A percentile compares a stretch with the other conserved stretches of the same genome.
phyloP scores from a whole-genome alignment of 2,888 invertebrate species.

The Spisula subtruncata region DNA sequence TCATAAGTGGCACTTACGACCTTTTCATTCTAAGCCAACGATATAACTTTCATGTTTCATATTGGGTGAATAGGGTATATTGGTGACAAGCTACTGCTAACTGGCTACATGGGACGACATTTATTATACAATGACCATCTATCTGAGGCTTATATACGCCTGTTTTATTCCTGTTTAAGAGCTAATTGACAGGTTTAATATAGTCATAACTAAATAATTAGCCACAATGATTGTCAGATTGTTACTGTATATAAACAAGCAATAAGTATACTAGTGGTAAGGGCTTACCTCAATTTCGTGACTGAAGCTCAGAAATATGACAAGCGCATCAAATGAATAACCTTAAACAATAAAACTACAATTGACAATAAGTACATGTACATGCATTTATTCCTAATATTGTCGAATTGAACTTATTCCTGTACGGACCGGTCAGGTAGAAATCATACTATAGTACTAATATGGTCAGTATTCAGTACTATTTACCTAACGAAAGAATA shows the following conservation, averaged over 20 bases:
- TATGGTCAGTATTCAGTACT: no score
- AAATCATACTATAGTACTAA: no score
- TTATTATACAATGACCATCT: conserved; percentile 14
- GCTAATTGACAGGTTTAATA: conserved; percentile 40
- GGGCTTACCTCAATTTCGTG: neutral
- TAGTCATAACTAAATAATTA: conserved; percentile 27
- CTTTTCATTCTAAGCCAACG: no score
- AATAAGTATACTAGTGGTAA: neutral
- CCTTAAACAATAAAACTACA: neutral
- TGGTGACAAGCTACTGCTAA: neutral
- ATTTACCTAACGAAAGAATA: no score
- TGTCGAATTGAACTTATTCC: neutral
- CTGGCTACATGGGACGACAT: conserved; percentile 6
- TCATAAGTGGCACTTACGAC: no score
- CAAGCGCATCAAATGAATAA: neutral
- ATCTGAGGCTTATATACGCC: conserved; percentile 1
- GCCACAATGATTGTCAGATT: neutral
- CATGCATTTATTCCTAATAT: neutral
- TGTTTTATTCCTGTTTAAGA: neutral
- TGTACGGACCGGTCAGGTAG: no score
- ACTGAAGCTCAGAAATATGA: neutral
- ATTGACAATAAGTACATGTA: neutral
- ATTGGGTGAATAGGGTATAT: neutral
- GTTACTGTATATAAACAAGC: neutral
- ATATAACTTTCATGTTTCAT: neutral